Conservation (phyloP, 2,113 vertebrate species). For the Capreolus pygargus region DNA sequence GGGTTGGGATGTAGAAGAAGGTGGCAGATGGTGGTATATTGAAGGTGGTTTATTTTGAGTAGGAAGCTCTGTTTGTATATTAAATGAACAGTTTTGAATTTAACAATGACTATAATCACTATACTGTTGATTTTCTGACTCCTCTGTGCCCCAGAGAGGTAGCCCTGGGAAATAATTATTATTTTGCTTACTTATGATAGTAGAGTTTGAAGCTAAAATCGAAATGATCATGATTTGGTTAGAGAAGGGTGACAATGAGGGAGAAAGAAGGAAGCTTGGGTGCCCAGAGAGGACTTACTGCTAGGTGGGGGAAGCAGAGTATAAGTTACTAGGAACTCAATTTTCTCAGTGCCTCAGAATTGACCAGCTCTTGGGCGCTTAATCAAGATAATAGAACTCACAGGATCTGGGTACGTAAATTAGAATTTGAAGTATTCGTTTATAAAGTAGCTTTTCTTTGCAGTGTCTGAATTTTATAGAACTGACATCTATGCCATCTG, state of each 20-base stretch:
- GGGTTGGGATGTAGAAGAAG: neutral
- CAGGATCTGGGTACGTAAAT: neutral
- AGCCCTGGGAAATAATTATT: neutral
- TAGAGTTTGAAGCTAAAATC: neutral
- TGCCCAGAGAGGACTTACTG: neutral
- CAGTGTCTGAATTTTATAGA: neutral
- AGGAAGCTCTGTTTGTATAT: neutral
- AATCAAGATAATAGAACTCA: constrained; percentile 5
- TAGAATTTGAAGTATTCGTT: constrained; percentile 32
- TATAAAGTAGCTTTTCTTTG: neutral
- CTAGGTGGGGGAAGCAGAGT: neutral
- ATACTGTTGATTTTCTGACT: neutral
- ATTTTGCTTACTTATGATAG: neutral
- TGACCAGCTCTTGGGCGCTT: neutral
- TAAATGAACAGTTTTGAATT: neutral
- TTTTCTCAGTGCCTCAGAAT: neutral
- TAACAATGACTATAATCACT: neutral
- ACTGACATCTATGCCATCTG: neutral
- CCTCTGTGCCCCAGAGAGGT: neutral
- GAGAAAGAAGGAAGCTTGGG: neutral
- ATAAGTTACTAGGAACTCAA: neutral
- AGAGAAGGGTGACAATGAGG: neutral
- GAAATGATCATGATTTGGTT: neutral
- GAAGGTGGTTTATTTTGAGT: neutral
- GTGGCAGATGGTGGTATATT: neutral